phyloP scores from a whole-genome alignment of 2,113 vertebrate genomes.

The Calyptommatus sinebrachiatus region DNA sequence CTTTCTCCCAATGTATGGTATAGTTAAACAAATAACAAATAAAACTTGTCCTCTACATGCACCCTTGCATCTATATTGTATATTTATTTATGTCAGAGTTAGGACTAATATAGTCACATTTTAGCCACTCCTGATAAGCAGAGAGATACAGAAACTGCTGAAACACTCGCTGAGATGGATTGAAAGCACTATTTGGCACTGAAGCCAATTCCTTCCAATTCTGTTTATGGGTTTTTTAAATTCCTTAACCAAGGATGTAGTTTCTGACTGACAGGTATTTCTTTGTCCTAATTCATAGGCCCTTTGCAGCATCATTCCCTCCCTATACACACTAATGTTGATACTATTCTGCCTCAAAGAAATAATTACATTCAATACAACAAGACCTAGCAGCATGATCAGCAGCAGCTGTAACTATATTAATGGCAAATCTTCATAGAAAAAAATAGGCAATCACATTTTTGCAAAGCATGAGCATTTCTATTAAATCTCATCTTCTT shows the following conservation, averaged over 20 bases:
- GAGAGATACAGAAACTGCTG: not conserved
- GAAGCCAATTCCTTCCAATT: not conserved
- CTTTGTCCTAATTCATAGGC: constrained; percentile 47
- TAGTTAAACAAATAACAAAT: not conserved
- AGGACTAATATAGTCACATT: not conserved
- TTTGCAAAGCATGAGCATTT: constrained; percentile 76
- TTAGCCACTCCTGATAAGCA: not conserved
- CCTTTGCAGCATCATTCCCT: constrained; percentile 59
- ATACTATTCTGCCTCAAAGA: constrained; percentile 52
- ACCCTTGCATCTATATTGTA: not conserved
- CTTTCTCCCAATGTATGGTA: not conserved
- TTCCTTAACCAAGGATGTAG: not conserved
- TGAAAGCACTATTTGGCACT: not conserved
- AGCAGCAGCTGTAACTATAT: constrained; percentile 69
- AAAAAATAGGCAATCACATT: constrained; percentile 81
- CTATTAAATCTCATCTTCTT: constrained; percentile 72
- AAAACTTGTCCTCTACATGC: not conserved
- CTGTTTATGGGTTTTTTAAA: constrained; percentile 4
- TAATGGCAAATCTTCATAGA: constrained; percentile 73
- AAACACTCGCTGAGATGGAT: not conserved
- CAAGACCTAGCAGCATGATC: constrained; percentile 48
- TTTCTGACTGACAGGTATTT: constrained; percentile 38
- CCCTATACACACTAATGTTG: not conserved
- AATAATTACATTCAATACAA: constrained; percentile 53
- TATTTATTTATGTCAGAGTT: not conserved